Evolutionary conservation across 2,113 vertebrate species (phyloP).

Genomic region (Fregetta grallaria): DNA sequence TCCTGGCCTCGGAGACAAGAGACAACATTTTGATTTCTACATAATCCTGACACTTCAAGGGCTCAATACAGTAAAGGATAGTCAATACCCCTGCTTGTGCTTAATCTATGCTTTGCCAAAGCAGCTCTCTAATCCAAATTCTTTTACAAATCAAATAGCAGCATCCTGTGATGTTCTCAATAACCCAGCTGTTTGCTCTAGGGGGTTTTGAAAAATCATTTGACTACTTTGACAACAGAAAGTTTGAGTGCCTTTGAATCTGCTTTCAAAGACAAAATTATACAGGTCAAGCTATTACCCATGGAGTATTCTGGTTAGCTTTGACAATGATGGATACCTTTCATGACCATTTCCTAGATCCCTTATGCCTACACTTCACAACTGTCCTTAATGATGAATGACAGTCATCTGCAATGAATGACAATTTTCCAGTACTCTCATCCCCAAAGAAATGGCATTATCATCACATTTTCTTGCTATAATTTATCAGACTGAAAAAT

Average conservation of each 20-base stretch:
- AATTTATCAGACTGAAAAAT: constrained; percentile 14
- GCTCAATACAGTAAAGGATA: background rate
- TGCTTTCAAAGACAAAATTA: constrained; percentile 52
- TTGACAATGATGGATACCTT: constrained; percentile 55
- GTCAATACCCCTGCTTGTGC: background rate
- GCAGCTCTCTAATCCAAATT: background rate
- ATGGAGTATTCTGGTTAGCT: background rate
- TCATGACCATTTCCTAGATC: constrained; percentile 20
- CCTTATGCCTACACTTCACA: constrained; percentile 17
- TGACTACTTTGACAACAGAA: constrained; percentile 27
- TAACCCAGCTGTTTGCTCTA: constrained; percentile 7
- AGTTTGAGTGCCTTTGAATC: constrained; percentile 50
- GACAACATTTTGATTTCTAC: background rate
- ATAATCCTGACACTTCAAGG: background rate
- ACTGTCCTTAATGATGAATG: constrained; percentile 53
- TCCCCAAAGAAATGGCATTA: constrained; percentile 1
- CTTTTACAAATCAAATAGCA: background rate
- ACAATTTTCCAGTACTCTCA: constrained; percentile 9
- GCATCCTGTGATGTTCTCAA: constrained; percentile 3
- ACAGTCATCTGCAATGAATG: constrained; percentile 15
- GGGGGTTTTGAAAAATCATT: background rate
- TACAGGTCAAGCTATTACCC: constrained; percentile 18
- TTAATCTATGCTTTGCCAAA: background rate
- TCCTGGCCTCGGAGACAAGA: background rate
- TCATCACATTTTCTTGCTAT: background rate